phyloP scores from a whole-genome alignment of 2,797 vertebrate genomes.

The Gadopsis marmoratus region DNA sequence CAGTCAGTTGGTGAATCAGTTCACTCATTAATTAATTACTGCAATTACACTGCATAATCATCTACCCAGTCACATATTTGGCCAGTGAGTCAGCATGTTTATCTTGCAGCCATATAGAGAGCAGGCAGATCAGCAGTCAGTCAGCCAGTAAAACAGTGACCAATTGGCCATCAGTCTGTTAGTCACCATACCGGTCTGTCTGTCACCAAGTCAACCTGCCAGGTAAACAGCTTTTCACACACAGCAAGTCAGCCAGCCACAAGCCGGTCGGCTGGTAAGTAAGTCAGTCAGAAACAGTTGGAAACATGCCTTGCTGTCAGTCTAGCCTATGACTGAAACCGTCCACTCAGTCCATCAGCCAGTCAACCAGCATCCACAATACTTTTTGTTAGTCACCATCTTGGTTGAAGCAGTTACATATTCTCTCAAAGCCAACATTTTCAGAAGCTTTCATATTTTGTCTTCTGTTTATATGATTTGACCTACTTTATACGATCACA shows the following conservation, averaged over 20 bases:
- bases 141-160: conserved; percentile 10
- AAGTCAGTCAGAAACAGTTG: neutral
- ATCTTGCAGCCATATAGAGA: conserved; percentile 42
- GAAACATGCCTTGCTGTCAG: neutral
- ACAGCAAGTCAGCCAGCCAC: neutral
- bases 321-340: neutral
- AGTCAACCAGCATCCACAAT: neutral
- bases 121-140: conserved; percentile 30
- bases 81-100: conserved; percentile 55
- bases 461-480: conserved; percentile 5
- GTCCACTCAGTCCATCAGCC: neutral
- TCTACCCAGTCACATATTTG: conserved; percentile 49
- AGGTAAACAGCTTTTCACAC: neutral
- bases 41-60: conserved; percentile 65
- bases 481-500: conserved; percentile 17
- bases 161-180: neutral
- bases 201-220: neutral
- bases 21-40: conserved; percentile 64
- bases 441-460: conserved; percentile 15
- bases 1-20: conserved; percentile 50
- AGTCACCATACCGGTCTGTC: neutral
- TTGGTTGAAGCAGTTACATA: neutral
- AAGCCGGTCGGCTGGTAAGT: neutral
- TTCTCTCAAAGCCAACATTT: conserved; percentile 1
- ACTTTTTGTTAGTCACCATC: neutral